Evolutionary conservation across 2,113 vertebrate species (phyloP), one percentile per base, ranked within the genome.

Genomic region (Lepus timidus): DNA sequence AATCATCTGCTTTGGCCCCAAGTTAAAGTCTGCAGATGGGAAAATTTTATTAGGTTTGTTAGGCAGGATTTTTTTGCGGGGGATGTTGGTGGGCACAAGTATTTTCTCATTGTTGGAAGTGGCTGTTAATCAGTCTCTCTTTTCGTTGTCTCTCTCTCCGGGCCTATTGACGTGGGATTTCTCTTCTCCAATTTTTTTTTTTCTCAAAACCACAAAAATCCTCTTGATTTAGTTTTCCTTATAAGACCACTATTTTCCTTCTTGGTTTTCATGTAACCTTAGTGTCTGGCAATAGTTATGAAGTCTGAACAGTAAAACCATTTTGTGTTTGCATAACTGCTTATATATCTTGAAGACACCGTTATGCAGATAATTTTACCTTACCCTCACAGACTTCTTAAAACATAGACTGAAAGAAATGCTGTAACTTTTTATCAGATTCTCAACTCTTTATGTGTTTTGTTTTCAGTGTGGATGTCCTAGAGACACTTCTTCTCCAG

Each of bases 301-400:
- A 78, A 88, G 62, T 62, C 19, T 88, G 14, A 39, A 52, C 52
- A n/a, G 36, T 76, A 33, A 76, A 49, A 39, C 22, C 39, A 55
- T 33, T 55, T 88, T 83, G 51, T 58, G 49, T 78, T 68, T 17
- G 8, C 55, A n/a, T 36, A 74, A 68, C 49, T 87, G 36, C 6
- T 68, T 82, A 44, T 3, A 10, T 1, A 3, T 58, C 4, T 20
- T 39, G n/a, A 13, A 71, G 52, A 51, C 27, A 29, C 52, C 23
- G 39, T 27, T 5, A n/a, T 31, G 62, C 23, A 27, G 0, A 2
- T 14, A 36, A 58, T 75, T 75, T 91, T 68, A 74, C 1, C 0
- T 58, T 84, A 84, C 29, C 25, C 55, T 91, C 58, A 74, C 17
- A 70, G 74, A 76, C 27, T 79, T 71, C 52, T 78, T 88, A 92